These are phyloP conservation scores for Sesia bembeciformis DNA, from an alignment of 2,888 invertebrate genomes.

Conservation along the genomic window DNA sequence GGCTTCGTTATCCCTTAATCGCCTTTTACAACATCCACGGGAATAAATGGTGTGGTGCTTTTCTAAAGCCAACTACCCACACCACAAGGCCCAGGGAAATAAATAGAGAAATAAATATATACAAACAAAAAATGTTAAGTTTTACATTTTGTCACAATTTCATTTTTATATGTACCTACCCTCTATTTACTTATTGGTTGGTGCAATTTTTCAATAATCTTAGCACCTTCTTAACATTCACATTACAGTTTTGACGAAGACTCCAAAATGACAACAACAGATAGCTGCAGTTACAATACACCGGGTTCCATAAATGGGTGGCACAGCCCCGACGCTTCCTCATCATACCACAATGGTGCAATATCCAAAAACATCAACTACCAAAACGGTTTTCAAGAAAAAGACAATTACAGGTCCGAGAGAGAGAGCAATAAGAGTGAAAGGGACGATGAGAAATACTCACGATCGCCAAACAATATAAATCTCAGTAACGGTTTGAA, in stretches of 20 bases:
- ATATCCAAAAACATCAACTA: constrained; percentile 57
- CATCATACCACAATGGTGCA: constrained; percentile 60
- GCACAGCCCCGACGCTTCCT: constrained; percentile 64
- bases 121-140: no score
- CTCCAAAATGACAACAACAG: constrained; percentile 76
- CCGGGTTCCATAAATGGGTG: constrained; percentile 75
- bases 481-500: constrained; percentile 59
- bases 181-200: no score
- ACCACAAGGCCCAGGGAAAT: no score
- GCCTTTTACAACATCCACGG: no score
- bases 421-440: constrained; percentile 19
- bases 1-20: no score
- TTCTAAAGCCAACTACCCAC: no score
- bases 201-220: neutral
- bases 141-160: no score
- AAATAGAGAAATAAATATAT: no score
- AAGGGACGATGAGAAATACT: constrained; percentile 31
- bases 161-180: no score
- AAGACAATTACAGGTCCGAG: constrained; percentile 27
- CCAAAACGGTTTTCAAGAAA: constrained; percentile 55
- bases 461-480: constrained; percentile 56
- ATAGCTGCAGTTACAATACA: constrained; percentile 71
- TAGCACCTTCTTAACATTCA: neutral
- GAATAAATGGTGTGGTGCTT: no score
- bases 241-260: constrained; percentile 66